phyloP scores from a whole-genome alignment of 2,113 vertebrate genomes.

The Pseudolaguvia tuberculata region DNA sequence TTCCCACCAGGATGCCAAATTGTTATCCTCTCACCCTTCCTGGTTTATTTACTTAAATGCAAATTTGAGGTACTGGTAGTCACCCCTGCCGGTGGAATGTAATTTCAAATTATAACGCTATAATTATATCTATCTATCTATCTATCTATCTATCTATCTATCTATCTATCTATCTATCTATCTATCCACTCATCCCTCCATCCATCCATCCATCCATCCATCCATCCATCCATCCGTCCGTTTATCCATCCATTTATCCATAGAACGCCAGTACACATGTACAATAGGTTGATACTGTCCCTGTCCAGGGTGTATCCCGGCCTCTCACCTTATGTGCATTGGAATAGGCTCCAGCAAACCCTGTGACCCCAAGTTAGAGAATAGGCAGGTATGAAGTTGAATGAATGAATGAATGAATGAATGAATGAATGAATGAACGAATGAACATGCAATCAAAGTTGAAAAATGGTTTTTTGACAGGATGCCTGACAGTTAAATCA shows the following conservation, averaged over 20 bases:
- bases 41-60: not conserved
- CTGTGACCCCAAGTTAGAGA: no score
- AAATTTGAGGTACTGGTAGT: not conserved
- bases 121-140: constrained; percentile 49
- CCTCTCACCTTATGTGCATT: no score
- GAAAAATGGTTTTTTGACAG: not conserved
- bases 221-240: no score
- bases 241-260: no score
- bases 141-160: constrained; percentile 35
- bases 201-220: no score
- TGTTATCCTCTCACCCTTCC: constrained; percentile 23
- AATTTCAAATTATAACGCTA: constrained; percentile 55
- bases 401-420: not conserved
- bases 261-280: not conserved
- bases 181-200: not conserved
- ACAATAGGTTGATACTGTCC: not conserved
- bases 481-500: not conserved
- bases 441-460: not conserved
- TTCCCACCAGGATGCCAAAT: constrained; percentile 6
- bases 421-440: not conserved
- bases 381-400: no score
- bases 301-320: no score
- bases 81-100: constrained; percentile 30
- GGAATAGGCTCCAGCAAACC: no score
- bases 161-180: not conserved